Conservation (phyloP, 1,140 invertebrate genomes). For the Sesamia nonagrioides region DNA sequence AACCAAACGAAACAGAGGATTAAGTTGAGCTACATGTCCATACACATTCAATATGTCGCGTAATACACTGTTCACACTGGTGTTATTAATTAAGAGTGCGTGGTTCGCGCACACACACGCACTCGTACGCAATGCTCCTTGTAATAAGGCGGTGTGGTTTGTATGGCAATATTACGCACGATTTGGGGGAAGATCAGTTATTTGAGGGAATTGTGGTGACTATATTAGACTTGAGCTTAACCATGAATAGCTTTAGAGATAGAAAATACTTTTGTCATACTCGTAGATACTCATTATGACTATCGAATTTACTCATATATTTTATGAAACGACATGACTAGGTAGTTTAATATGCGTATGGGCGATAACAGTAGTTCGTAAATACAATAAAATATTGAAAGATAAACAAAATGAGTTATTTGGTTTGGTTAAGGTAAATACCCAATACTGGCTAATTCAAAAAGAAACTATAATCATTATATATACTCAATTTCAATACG, state of each 20-base stretch:
- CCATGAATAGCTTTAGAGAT: background rate
- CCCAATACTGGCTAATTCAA: no score
- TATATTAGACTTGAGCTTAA: constrained; percentile 9
- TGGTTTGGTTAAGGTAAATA: no score
- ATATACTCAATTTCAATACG: constrained; percentile 3
- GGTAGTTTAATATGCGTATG: no score
- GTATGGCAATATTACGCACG: constrained; percentile 13
- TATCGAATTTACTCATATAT: no score
- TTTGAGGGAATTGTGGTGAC: constrained; percentile 30
- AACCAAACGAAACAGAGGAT: background rate
- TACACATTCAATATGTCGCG: background rate
- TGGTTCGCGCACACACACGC: background rate
- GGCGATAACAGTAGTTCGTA: no score
- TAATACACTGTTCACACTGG: no score
- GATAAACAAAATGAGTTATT: no score
- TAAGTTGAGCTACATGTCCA: background rate
- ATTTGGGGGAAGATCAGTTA: background rate
- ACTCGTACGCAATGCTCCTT: background rate
- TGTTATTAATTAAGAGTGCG: constrained; percentile 10
- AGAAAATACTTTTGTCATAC: background rate
- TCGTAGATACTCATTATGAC: no score
- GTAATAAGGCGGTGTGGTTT: background rate
- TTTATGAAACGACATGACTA: no score
- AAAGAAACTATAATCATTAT: background rate
- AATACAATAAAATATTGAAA: no score